Base-by-base conservation (phyloP, 2,797 vertebrate genomes). In the Mormyrops attenuatus region DNA sequence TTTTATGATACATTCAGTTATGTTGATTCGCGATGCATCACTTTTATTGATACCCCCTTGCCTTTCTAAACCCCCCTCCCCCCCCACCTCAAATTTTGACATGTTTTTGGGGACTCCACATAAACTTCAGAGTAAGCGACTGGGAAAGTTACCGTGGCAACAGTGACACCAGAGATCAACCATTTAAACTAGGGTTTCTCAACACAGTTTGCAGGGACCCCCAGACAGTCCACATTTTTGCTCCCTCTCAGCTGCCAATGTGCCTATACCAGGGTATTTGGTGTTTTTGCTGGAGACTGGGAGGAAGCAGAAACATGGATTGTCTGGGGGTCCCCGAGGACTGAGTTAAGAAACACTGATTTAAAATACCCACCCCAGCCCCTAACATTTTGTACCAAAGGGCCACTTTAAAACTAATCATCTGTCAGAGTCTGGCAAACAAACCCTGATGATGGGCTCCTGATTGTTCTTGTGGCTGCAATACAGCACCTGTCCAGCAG, bases 1-100 rank as follows among this genome's bases (percentile, higher is more conserved):
- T 90, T 90, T 90, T 53, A 84, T 84, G 50, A 88, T n/a, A 52
- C 22, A 20, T 50, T 53, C 89, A 60, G 82, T 90, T 15, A 88
- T 15, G 87, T 6, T 73, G 55, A 63, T 80, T 84, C 41, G 30
- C 11, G 22, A 38, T 66, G 26, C 20, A 55, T 30, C 55, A 80
- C 88, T 38, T 89, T 89, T 49, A 63, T 80, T 63, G 22, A 80
- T 22, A 44, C 22, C 85, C 82, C 85, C 13, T 30, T 38, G 52
- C 86, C 30, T 47, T 22, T 41, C 41, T 82, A 47, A 5, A 80
- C 73, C 73, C 17, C 55, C 20, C 5, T 20, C n/a, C 34, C 3
- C 69, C n/a, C 26, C 63, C 9, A 38, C 30, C 66, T 34, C 34
- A 38, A 73, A 73, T 73, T 38, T 2, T 73, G 66, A 34, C 66